Conservation (phyloP, 2,113 vertebrate species). For the Leiothrix lutea region DNA sequence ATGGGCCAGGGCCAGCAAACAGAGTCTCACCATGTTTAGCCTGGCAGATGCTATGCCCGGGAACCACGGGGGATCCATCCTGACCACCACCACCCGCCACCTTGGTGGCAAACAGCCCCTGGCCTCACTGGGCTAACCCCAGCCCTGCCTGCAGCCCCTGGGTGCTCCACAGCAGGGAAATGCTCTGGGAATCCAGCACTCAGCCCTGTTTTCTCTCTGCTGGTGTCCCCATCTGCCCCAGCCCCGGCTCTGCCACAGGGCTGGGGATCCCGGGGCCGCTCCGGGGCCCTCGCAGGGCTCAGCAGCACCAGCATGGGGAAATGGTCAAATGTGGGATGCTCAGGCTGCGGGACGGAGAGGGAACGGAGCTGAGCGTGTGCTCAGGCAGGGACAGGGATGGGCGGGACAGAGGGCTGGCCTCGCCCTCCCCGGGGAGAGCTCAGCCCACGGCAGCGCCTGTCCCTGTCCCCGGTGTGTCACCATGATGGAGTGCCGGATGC, state of each 20-base stretch:
- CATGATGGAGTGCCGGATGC: constrained; percentile 75
- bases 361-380: not conserved
- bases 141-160: not conserved
- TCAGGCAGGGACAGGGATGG: not conserved
- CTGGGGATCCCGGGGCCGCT: not conserved
- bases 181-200: not conserved
- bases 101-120: not conserved
- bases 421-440: not conserved
- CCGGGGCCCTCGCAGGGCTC: not conserved
- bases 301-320: not conserved
- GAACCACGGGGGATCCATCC: accelerated
- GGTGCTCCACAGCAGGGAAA: not conserved
- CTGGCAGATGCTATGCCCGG: not conserved
- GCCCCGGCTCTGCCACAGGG: not conserved
- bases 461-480: constrained; percentile 70
- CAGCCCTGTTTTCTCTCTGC: not conserved
- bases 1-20: not conserved
- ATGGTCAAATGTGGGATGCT: not conserved
- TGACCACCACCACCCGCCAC: not conserved
- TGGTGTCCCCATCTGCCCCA: not conserved
- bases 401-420: not conserved
- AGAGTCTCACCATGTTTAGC: not conserved
- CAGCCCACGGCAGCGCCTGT: accelerated
- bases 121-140: not conserved
- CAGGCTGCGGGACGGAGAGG: not conserved